Base-by-base conservation (phyloP, 2,888 invertebrate species). In the Ophonus ardosiacus region DNA sequence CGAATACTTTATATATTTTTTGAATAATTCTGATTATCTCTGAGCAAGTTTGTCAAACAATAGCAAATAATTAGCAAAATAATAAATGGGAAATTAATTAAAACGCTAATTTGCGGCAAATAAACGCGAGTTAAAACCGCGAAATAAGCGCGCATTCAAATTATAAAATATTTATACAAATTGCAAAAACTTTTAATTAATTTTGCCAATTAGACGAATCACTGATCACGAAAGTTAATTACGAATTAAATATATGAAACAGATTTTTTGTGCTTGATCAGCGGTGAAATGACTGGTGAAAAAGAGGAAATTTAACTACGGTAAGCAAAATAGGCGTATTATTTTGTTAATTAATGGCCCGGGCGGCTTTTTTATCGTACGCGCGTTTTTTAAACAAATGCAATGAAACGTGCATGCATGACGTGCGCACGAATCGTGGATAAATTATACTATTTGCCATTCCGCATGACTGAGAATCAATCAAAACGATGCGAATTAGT, bases 391-490 rank as follows among this genome's bases (percentile, higher is more conserved):
- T 57, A 78, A 57, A 78, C 57, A 57, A 24, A 78, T 57, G 57
- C 78, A 78, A 24, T 78, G 56, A 57, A 57, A 57, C 57, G 78
- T 78, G 57, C 24, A 57, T 13, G 4, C 15, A n/a, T 7, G 17
- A 71, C 7, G 56, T 17, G 78, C 57, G 31, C 21, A 24, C 56
- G 21, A 56, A 15, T 31, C 57, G 78, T 24, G 78, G 78, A 78
- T 81, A 71, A 31, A 84, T 84, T 84, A 59, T 78, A 78, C 65
- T 78, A 84, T 84, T 84, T 84, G 78, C 78, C 56, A n/a, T 43
- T 56, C 7, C 63, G 78, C 63, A 76, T 71, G 43, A n/a, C 68
- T 81, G 61, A 43, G 56, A 56, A 61, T 84, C 84, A 84, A 84
- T 84, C 59, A 61, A 43, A 84, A 84, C 31, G 61, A 38, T 78